Evolutionary conservation across 30 jellyfish, hydroid and myxozoan species (phyloP).

Genomic region (Chrysaora quinquecirrha): DNA sequence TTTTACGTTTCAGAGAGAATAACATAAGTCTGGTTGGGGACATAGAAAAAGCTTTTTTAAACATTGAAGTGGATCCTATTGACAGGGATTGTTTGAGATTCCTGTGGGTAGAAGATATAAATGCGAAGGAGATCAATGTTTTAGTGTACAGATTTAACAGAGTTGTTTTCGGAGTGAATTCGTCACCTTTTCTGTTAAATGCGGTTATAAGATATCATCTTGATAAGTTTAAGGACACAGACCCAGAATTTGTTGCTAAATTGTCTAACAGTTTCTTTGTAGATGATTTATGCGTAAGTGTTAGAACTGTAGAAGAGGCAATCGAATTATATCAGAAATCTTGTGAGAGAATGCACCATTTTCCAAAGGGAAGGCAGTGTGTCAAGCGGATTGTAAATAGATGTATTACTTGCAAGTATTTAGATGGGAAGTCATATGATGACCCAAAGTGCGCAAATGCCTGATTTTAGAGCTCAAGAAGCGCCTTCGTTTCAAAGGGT

Average conservation of each 20-base stretch:
- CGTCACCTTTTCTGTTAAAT: constrained; percentile 38
- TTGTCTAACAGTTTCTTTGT: constrained; percentile 18
- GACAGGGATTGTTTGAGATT: constrained; percentile 66
- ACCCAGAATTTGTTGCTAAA: constrained; percentile 20
- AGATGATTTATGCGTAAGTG: constrained; percentile 15
- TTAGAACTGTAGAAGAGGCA: neutral
- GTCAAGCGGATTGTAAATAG: neutral
- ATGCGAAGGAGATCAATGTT: neutral
- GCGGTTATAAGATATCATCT: constrained; percentile 43
- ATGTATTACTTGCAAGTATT: constrained; percentile 14
- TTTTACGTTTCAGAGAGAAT: constrained; percentile 21
- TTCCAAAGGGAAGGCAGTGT: constrained; percentile 17
- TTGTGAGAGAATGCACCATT: neutral
- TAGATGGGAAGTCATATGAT: neutral
- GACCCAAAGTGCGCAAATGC: neutral
- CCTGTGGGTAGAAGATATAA: constrained; percentile 28
- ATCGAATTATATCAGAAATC: constrained; percentile 15
- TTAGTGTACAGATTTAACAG: neutral
- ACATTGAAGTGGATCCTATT: constrained; percentile 15
- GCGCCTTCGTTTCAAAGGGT: constrained; percentile 12
- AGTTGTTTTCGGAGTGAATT: constrained; percentile 16
- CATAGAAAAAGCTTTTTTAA: constrained; percentile 53
- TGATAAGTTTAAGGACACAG: constrained; percentile 1
- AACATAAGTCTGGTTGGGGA: constrained; percentile 34
- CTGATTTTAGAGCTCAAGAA: neutral